Base-by-base conservation (phyloP, 1,140 invertebrate species). In the Antheraea mylitta region DNA sequence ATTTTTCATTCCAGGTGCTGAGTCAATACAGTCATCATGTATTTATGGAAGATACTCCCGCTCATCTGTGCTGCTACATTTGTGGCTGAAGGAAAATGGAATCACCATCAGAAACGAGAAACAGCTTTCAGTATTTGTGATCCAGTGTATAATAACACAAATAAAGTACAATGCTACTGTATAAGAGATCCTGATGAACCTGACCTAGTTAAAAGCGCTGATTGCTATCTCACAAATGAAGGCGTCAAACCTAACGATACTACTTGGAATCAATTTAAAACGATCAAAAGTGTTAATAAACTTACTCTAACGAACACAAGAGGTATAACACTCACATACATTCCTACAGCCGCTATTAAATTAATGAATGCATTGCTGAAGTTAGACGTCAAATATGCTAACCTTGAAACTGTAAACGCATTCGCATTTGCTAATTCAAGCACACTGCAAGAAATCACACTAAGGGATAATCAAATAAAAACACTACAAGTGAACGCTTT, bases 361-460 rank as follows among this genome's bases (percentile, higher is more conserved):
- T 92, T 94, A 69, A 87, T 96, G 45, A 94, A 93, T 63, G 92
- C 94, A 58, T 81, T 97, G 48, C 89, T 93, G 64, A 94, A 92
- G 64, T 80, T 97, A 30, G 93, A 93, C 72, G 93, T 97, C n/a
- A 94, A 95, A 70, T 96, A 96, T 77, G 95, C 94, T 0, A 95
- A 93, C 62, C 94, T 97, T 65, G 90, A 94, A 64, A 94, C 94
- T 4, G 86, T 97, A 1, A 86, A 93, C 63, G 89, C 95, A 36
- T 95, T 94, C 80, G 94, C 95, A 0, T 96, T 97, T 78, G 94
- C 94, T 5, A 96, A 96, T 86, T 78, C 96, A 16, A 94, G 94
- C 11, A 90, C 92, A n/a, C 79, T 97, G 13, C 87, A 94, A 70
- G 94, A 96, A 72, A 94, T 97, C 61, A 93, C 93, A 10, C 78